These are phyloP conservation scores for Rhabditoides inermis DNA, from an alignment of 2,888 invertebrate genomes.

Conservation along the genomic window DNA sequence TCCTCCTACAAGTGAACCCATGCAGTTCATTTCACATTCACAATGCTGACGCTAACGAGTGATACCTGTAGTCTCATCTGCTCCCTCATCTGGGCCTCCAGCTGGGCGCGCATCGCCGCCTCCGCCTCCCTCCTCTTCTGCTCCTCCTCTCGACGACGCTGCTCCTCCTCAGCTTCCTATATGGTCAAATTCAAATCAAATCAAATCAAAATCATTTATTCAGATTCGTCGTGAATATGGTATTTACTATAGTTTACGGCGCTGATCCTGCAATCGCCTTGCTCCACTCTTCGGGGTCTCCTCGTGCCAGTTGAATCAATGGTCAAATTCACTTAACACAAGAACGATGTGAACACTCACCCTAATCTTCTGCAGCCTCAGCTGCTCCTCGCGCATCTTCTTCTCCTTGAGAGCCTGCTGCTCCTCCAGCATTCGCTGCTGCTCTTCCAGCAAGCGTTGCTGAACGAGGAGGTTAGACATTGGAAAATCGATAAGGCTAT, in stretches of 20 bases:
- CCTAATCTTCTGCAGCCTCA: not conserved
- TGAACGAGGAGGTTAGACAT: not conserved
- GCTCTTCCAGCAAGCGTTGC: not conserved
- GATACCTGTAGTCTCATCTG: not conserved
- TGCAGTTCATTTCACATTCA: not conserved
- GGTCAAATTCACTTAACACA: not conserved
- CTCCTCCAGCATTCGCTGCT: not conserved
- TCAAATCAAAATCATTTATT: too few species aligned
- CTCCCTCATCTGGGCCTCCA: not conserved
- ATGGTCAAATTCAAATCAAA: not conserved
- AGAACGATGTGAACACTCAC: not conserved
- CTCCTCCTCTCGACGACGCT: not conserved
- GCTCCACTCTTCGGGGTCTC: not conserved
- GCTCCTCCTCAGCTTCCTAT: not conserved
- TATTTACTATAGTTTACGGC: too few species aligned
- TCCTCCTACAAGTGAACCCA: not conserved
- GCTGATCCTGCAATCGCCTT: not conserved
- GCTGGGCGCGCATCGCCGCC: not conserved
- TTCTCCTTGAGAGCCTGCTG: not conserved
- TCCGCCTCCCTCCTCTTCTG: not conserved
- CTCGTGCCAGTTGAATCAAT: not conserved
- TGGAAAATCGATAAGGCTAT: too few species aligned
- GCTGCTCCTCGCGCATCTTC: not conserved
- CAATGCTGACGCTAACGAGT: not conserved
- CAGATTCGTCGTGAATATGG: too few species aligned